phyloP scores from a whole-genome alignment of 2,113 vertebrate genomes.

The Nesoenas mayeri region DNA sequence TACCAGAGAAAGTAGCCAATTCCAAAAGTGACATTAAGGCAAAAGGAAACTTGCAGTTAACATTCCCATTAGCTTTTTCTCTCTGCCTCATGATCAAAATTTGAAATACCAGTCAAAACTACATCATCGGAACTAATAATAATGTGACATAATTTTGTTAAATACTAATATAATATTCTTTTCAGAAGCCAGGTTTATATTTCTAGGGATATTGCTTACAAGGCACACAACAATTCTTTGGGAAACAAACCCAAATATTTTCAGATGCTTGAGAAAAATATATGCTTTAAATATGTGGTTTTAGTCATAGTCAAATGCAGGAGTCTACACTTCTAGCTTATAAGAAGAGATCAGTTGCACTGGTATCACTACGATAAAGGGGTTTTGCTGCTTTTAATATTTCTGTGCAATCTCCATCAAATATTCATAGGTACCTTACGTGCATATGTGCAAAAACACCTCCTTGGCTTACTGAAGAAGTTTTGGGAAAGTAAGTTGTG shows the following conservation, averaged over 20 bases:
- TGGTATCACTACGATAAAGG: neutral
- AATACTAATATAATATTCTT: neutral
- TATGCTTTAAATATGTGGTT: neutral
- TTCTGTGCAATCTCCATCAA: neutral
- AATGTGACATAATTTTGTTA: neutral
- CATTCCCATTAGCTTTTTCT: neutral
- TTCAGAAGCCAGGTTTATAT: neutral
- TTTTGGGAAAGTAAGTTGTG: neutral
- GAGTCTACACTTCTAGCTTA: neutral
- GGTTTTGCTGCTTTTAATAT: neutral
- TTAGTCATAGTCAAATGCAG: neutral
- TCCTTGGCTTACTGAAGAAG: neutral
- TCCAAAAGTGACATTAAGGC: neutral
- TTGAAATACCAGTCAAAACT: neutral
- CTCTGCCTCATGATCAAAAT: neutral
- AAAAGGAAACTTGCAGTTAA: neutral
- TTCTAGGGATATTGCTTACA: neutral
- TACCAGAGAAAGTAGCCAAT: neutral
- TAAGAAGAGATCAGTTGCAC: neutral
- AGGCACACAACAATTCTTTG: neutral
- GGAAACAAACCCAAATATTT: neutral
- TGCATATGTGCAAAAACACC: neutral
- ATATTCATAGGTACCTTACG: neutral
- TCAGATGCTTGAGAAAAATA: neutral
- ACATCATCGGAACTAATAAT: neutral